Percentiles rank a stretch among this genome's conserved stretches.
These are phyloP conservation scores for Microctonus brassicae DNA, from an alignment of 2,888 invertebrate genomes.

Conservation along the genomic window DNA sequence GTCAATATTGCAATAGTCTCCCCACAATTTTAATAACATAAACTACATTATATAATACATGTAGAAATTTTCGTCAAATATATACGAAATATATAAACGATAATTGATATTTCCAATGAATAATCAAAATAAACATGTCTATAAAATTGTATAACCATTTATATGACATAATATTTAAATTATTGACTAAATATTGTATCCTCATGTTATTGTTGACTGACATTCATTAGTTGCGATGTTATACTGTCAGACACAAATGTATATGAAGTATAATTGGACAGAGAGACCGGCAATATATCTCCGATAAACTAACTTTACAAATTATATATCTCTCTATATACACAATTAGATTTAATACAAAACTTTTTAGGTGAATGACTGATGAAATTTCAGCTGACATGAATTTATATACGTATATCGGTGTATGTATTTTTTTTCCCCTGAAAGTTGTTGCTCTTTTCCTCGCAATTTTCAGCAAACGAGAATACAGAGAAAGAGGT, in stretches of 20 bases:
- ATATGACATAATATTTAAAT: background rate
- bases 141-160: background rate
- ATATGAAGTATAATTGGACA: background rate
- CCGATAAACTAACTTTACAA: background rate
- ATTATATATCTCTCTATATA: background rate
- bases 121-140: background rate
- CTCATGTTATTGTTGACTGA: background rate
- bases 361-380: background rate
- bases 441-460: background rate
- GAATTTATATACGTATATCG: too few species aligned
- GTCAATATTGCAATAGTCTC: conserved; percentile 33
- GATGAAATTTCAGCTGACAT: background rate
- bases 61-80: background rate
- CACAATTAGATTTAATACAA: background rate
- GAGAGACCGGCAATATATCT: background rate
- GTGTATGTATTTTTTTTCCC: background rate
- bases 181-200: background rate
- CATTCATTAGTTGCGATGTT: background rate
- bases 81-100: background rate
- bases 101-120: background rate
- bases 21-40: background rate
- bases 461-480: background rate
- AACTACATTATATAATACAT: background rate
- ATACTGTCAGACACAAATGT: background rate
- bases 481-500: background rate